A percentile compares a stretch with the other conserved stretches of the same genome.
Conservation (phyloP, 2,113 vertebrate genomes). For the Trichomycterus rosablanca region DNA sequence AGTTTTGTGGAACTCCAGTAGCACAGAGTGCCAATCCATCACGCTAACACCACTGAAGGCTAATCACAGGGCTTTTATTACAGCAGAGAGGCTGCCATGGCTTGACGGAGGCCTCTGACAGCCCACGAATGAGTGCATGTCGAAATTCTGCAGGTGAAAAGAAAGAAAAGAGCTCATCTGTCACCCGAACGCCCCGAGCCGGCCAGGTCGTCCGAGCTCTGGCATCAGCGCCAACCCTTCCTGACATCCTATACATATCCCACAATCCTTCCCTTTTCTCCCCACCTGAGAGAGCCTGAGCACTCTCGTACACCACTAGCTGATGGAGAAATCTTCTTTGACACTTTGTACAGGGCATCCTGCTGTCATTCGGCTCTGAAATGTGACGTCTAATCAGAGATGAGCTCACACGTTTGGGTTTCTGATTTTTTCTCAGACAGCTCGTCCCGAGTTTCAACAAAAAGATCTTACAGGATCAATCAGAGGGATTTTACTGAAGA, state of each 20-base stretch:
- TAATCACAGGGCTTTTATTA: conserved; percentile 40
- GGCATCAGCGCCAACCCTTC: background rate
- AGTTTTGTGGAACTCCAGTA: conserved; percentile 12
- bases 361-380: background rate
- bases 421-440: background rate
- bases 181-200: background rate
- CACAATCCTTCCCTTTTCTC: background rate
- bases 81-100: conserved; percentile 7
- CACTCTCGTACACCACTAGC: background rate
- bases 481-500: background rate
- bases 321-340: background rate
- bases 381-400: background rate
- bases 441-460: background rate
- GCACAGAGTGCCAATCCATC: conserved; percentile 34
- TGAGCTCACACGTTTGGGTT: background rate
- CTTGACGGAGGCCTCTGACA: conserved; percentile 31
- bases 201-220: too few species aligned
- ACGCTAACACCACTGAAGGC: conserved; percentile 25
- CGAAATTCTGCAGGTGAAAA: conserved; percentile 3
- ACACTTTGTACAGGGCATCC: background rate
- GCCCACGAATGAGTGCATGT: background rate
- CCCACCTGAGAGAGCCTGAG: background rate
- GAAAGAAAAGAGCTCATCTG: conserved; percentile 9
- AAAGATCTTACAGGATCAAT: too few species aligned
- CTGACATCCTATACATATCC: background rate